A percentile compares a stretch with the other conserved stretches of the same genome.
Evolutionary conservation across 1,140 invertebrate species (phyloP).

Genomic region (Bombus vancouverensis): DNA sequence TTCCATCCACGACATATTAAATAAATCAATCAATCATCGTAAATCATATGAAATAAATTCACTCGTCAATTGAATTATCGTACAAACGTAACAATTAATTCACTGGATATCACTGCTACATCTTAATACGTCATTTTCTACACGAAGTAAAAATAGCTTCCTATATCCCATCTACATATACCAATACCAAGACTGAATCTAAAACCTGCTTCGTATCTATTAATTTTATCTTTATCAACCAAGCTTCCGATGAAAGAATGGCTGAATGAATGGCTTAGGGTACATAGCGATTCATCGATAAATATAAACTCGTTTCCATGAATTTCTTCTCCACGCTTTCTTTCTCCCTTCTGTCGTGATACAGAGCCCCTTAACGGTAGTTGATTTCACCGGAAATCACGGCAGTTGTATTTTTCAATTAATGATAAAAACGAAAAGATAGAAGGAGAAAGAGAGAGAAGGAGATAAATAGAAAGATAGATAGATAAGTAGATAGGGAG

Average conservation of each 20-base stretch:
- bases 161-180: background rate
- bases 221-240: background rate
- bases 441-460: too few species aligned
- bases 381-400: slow-evolving; percentile 2
- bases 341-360: background rate
- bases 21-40: too few species aligned
- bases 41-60: background rate
- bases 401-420: slow-evolving; percentile 16
- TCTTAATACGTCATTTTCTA: background rate
- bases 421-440: background rate
- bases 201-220: background rate
- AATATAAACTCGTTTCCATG: background rate
- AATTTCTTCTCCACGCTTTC: background rate
- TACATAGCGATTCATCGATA: background rate
- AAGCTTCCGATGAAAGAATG: background rate
- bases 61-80: background rate
- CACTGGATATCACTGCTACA: background rate
- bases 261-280: background rate
- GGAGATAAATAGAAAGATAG: too few species aligned
- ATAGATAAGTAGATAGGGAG: too few species aligned
- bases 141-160: background rate
- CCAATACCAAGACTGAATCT: background rate
- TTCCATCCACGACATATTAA: background rate
- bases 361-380: background rate
- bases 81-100: background rate